Percentiles rank a stretch among this genome's conserved stretches.
Evolutionary conservation across 2,888 invertebrate genomes (phyloP).

Genomic region (Plagodis pulveraria): DNA sequence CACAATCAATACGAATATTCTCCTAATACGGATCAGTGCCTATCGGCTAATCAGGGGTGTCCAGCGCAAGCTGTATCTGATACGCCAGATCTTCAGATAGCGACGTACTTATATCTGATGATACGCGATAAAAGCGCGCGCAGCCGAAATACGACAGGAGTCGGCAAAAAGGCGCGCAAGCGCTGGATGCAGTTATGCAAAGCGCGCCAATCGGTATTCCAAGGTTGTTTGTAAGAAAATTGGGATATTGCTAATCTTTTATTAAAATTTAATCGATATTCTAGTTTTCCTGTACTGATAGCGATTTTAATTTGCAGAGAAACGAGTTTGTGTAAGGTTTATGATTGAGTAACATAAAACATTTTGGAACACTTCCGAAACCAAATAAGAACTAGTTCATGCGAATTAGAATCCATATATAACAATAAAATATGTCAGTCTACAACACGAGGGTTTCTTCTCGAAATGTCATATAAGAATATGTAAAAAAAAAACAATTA

Average conservation of each 20-base stretch:
- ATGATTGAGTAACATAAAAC: no score
- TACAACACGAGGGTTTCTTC: no score
- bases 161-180: slow-evolving; percentile 71
- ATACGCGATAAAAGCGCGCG: slow-evolving; percentile 77
- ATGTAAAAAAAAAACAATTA: no score
- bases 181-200: slow-evolving; percentile 54
- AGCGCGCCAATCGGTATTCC: slow-evolving; percentile 18
- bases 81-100: slow-evolving; percentile 62
- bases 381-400: no score
- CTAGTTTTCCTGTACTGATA: no score
- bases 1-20: background rate
- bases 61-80: slow-evolving; percentile 65
- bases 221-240: background rate
- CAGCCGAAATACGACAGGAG: slow-evolving; percentile 78
- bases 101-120: slow-evolving; percentile 66
- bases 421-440: no score
- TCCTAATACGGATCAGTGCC: slow-evolving; percentile 3
- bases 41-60: slow-evolving; percentile 64
- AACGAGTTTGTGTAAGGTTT: no score
- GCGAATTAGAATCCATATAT: no score
- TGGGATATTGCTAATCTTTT: background rate
- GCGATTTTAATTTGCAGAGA: no score
- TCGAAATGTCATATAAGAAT: no score
- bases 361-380: no score
- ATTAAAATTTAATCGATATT: no score